A percentile compares a stretch with the other conserved stretches of the same genome.
Conservation (phyloP, 2,113 vertebrate species). For the Sebastes fasciatus region DNA sequence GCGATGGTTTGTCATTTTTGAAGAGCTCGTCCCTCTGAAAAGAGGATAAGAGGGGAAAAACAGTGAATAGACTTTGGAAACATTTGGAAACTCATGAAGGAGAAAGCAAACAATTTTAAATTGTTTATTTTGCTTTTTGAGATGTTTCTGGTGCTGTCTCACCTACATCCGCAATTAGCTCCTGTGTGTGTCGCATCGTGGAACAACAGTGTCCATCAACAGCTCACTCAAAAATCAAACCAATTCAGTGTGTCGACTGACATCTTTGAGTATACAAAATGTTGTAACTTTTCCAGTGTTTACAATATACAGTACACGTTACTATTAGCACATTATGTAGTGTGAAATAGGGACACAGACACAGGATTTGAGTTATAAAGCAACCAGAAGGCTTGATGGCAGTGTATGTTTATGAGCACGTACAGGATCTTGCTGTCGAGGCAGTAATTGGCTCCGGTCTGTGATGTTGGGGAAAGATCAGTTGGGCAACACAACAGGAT, state of each 20-base stretch:
- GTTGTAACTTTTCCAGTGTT: not conserved
- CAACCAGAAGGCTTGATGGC: conserved; percentile 2
- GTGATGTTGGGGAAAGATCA: conserved; percentile 32
- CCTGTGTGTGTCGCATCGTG: not conserved
- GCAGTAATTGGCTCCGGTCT: conserved; percentile 25
- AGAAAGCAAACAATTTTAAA: not conserved
- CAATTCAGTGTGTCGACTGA: not conserved
- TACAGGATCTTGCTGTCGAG: not conserved
- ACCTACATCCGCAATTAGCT: not conserved
- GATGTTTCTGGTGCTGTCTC: not conserved
- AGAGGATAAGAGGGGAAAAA: not conserved
- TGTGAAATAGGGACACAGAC: not conserved
- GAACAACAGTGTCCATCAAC: not conserved
- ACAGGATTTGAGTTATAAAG: not conserved
- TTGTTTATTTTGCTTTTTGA: not conserved
- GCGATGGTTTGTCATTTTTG: no score
- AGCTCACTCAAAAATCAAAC: not conserved
- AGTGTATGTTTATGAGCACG: conserved; percentile 8
- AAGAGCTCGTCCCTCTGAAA: no score
- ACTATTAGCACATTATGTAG: no score
- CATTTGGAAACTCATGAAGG: not conserved
- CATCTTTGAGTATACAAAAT: not conserved
- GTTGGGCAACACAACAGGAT: conserved; percentile 36
- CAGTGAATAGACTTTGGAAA: not conserved
- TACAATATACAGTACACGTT: no score